These are phyloP conservation scores for Diabrotica balteata DNA, from an alignment of 2,888 invertebrate species.

Conservation along the genomic window DNA sequence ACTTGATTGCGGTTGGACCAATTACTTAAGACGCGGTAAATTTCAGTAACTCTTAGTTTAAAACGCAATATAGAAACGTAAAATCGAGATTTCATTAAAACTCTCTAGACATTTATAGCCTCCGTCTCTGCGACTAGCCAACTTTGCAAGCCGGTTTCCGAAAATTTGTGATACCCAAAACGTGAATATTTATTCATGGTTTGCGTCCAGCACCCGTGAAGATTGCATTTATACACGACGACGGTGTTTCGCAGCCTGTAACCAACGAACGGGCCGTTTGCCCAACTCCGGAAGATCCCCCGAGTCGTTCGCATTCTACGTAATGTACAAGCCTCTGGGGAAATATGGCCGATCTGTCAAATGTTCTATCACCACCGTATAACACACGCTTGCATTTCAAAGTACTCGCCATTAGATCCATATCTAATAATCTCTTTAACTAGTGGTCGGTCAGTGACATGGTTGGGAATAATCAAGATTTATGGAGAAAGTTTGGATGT, in stretches of 20 bases:
- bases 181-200: slow-evolving; percentile 46
- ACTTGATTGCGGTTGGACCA: too few species aligned
- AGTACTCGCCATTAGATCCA: slow-evolving; percentile 5
- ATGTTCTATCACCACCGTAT: slow-evolving; percentile 41
- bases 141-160: slow-evolving; percentile 13
- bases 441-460: neutral
- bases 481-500: too few species aligned
- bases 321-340: slow-evolving; percentile 51
- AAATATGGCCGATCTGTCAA: slow-evolving; percentile 54
- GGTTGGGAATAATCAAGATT: too few species aligned
- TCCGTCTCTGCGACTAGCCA: neutral
- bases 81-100: too few species aligned
- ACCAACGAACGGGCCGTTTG: slow-evolving; percentile 25
- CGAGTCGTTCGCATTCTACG: slow-evolving; percentile 40
- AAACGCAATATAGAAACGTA: too few species aligned
- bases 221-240: slow-evolving; percentile 19
- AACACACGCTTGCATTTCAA: slow-evolving; percentile 32
- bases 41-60: too few species aligned
- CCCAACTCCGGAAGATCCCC: slow-evolving; percentile 33
- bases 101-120: too few species aligned
- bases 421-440: slow-evolving; percentile 19
- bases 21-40: too few species aligned
- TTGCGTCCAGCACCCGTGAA: slow-evolving; percentile 36
- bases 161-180: slow-evolving; percentile 38
- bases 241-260: slow-evolving; percentile 1